These are phyloP conservation scores for Meteorus cinctellus DNA, from an alignment of 2,888 invertebrate genomes.

Conservation along the genomic window DNA sequence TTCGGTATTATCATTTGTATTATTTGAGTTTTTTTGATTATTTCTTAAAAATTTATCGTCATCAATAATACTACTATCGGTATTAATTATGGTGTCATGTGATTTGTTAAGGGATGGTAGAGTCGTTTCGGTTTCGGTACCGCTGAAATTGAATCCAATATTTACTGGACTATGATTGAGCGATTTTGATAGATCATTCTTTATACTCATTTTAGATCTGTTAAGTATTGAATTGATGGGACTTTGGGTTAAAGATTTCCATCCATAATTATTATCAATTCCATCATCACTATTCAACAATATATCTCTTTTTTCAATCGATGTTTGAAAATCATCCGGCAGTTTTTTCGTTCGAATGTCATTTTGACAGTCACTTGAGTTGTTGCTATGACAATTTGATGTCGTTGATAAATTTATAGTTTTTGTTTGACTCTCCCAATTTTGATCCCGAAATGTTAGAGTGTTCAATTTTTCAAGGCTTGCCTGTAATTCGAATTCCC, in stretches of 20 bases:
- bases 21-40: conserved; percentile 34
- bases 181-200: conserved; percentile 63
- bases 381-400: conserved; percentile 41
- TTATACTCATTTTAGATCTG: conserved; percentile 60
- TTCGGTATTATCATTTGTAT: neutral
- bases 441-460: conserved; percentile 55
- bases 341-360: conserved; percentile 51
- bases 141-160: conserved; percentile 57
- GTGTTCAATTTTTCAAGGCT: conserved; percentile 87
- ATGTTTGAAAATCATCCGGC: conserved; percentile 46
- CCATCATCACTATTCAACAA: conserved; percentile 27
- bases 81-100: neutral
- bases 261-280: conserved; percentile 51
- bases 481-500: conserved; percentile 85
- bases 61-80: neutral
- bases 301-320: conserved; percentile 37
- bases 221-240: conserved; percentile 63
- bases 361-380: conserved; percentile 40
- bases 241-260: conserved; percentile 61
- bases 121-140: conserved; percentile 44
- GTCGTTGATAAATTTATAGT: conserved; percentile 22
- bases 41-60: neutral
- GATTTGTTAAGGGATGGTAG: neutral
- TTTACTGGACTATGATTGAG: conserved; percentile 64
- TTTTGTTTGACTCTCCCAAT: conserved; percentile 35